Conservation (phyloP, 2,797 vertebrate species). For the Sebastes hubbsi region DNA sequence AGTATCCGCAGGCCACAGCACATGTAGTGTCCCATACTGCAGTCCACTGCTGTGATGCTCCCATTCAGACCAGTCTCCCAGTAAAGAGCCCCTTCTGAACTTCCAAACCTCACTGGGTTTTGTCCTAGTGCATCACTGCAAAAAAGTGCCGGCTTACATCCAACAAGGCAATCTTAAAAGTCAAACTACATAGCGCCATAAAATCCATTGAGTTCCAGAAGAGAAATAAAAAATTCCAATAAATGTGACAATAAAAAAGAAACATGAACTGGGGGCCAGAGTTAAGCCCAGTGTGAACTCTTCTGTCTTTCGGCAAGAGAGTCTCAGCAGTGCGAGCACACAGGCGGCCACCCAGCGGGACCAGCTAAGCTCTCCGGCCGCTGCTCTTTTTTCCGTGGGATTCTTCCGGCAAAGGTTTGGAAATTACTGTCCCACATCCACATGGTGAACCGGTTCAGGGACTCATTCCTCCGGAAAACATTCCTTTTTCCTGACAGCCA, state of each 20-base stretch:
- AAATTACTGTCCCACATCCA: constrained; percentile 81
- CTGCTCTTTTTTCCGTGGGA: constrained; percentile 78
- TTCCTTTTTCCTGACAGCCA: constrained; percentile 71
- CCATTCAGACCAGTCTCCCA: constrained; percentile 46
- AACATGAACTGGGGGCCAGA: constrained; percentile 23
- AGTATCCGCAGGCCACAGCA: constrained; percentile 41
- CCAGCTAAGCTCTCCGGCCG: constrained; percentile 60
- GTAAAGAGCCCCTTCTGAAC: constrained; percentile 31
- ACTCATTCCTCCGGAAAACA: constrained; percentile 74
- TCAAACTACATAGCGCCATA: constrained; percentile 37
- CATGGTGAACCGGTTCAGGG: constrained; percentile 77
- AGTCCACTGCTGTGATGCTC: constrained; percentile 38
- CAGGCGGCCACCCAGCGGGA: constrained; percentile 65
- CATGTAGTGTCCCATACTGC: constrained; percentile 58
- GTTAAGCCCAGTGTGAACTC: constrained; percentile 40
- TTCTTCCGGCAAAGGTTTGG: constrained; percentile 80
- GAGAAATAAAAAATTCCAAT: constrained; percentile 26
- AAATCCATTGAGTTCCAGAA: constrained; percentile 59
- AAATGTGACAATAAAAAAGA: constrained; percentile 26
- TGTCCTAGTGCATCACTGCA: constrained; percentile 39
- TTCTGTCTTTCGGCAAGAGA: constrained; percentile 42
- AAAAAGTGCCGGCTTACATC: constrained; percentile 9
- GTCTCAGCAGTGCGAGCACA: constrained; percentile 57
- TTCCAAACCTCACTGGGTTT: constrained; percentile 36
- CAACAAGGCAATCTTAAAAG: constrained; percentile 34